Evolutionary conservation across 1,140 invertebrate genomes (phyloP), one percentile per base, ranked within the genome.

Genomic region (Drosophila pruinosa): DNA sequence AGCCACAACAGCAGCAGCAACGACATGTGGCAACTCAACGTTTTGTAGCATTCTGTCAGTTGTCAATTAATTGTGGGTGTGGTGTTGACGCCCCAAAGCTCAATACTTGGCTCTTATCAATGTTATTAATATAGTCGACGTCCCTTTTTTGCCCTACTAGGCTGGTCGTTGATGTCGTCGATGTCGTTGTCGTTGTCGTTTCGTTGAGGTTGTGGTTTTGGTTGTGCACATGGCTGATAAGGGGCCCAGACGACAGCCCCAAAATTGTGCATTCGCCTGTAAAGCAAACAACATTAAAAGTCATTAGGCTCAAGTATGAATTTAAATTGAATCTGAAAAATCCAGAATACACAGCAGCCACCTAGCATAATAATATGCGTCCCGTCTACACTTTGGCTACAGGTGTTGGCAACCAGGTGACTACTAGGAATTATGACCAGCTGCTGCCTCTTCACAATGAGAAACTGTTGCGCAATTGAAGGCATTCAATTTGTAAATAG

Each of bases 241-340:
- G 77, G 73, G 75, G 39, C 28, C 63, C 50, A 63, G 74, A 58
- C 78, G 69, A 70, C 78, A 69, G 56, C 57, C 45, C 43, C 38
- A 63, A 78, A 80, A 85, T 81, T 85, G 81, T 67, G 77, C 81
- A 88, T 56, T 74, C 81, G 82, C 64, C 81, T 85, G 77, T 86
- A 47, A 85, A 85, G 81, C 73, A 81, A 85, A 86, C 70, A 86
- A 85, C 73, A 85, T 88, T 81, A 77, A 88, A 88, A 85, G 82
- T 85, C 81, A 86, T 85, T 85, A 85, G 77, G 64, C 82, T 86
- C 62, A 74, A 65, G 73, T 58, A 77, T 86, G 78, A 86, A 85
- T 85, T 86, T 86, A 77, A 85, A 85, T 86, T 80, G 72, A 73
- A 73, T 52, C 63, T 31, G 0, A 7, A 34, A 21, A 73, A 73